These are phyloP conservation scores for Lipophrys pholis DNA, from an alignment of 2,113 vertebrate species.

Conservation along the genomic window DNA sequence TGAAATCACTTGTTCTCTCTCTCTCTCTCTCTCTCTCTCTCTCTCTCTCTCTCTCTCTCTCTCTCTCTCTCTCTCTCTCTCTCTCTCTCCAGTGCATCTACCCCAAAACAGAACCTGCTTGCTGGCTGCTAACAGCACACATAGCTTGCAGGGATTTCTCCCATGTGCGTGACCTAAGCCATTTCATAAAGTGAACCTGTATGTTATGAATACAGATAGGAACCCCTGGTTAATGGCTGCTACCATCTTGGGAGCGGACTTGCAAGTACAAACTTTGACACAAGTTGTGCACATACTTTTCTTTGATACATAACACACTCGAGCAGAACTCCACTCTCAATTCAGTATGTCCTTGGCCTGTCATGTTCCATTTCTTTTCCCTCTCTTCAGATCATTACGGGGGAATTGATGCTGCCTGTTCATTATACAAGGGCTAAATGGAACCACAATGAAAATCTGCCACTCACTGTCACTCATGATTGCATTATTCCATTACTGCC, in stretches of 20 bases:
- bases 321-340: constrained; percentile 41
- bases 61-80: no score
- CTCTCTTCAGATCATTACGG: constrained; percentile 66
- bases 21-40: constrained; percentile 5
- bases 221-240: constrained; percentile 45
- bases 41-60: no score
- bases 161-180: constrained; percentile 58
- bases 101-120: constrained; percentile 53
- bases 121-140: constrained; percentile 43
- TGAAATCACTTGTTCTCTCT: constrained; percentile 79
- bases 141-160: constrained; percentile 62
- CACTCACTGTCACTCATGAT: constrained; percentile 76
- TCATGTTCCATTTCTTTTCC: constrained; percentile 76
- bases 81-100: constrained; percentile 41
- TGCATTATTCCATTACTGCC: constrained; percentile 71
- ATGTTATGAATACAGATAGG: constrained; percentile 71
- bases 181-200: constrained; percentile 58
- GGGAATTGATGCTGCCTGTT: constrained; percentile 74
- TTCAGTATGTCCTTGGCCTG: constrained; percentile 71
- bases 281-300: constrained; percentile 38
- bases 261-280: constrained; percentile 39
- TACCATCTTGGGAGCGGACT: constrained; percentile 35
- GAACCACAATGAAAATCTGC: constrained; percentile 77
- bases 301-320: constrained; percentile 35
- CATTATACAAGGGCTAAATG: constrained; percentile 76